Base-by-base conservation (phyloP, 2,113 vertebrate species). In the Hippoglossus stenolepis region DNA sequence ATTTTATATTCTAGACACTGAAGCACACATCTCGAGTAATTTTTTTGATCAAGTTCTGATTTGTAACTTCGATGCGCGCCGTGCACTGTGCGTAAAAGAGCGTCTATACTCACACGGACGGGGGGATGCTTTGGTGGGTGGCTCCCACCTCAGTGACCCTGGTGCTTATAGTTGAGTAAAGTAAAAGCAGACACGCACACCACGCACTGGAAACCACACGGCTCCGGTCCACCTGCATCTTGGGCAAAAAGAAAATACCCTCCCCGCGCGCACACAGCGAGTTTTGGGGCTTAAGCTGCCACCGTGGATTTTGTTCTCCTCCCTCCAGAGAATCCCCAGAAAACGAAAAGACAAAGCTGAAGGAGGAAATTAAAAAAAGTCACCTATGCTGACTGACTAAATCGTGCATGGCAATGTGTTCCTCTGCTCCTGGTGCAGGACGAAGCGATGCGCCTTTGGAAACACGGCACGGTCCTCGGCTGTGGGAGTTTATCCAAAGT, bases 101-200 rank as follows among this genome's bases (percentile, higher is more conserved):
- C 58, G 23, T 74, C 83, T 87, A 3, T 64, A 97, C 98, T 99
- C 95, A 99, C 98, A 99, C 97, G 26, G 97, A 96, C 63, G 97
- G 93, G 82, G 97, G 97, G 88, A 99, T 98, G 93, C 96, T 96
- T 92, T 98, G 96, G 91, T 98, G 96, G 69, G 95, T 95, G 89
- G 94, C 95, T 89, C 93, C 95, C 91, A 93, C 94, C 79, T 91
- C 92, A 82, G 91, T 92, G 87, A 95, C 90, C 84, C 94, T 82
- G 68, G 90, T 81, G 87, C 90, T 94, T 21, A 96, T 92, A 90
- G 94, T 94, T 89, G 94, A 93, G 88, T 94, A 95, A 91, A 96
- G 92, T 89, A 96, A 66, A 72, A 96, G 79, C 70, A 93, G 90
- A 88, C 87, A 84, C 3, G 85, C 63, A 80, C 89, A 67, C 75